Percentiles rank a stretch among this genome's conserved stretches.
These are phyloP conservation scores for Aldabrachelys gigantea DNA, from an alignment of 2,113 vertebrate genomes.

Conservation along the genomic window DNA sequence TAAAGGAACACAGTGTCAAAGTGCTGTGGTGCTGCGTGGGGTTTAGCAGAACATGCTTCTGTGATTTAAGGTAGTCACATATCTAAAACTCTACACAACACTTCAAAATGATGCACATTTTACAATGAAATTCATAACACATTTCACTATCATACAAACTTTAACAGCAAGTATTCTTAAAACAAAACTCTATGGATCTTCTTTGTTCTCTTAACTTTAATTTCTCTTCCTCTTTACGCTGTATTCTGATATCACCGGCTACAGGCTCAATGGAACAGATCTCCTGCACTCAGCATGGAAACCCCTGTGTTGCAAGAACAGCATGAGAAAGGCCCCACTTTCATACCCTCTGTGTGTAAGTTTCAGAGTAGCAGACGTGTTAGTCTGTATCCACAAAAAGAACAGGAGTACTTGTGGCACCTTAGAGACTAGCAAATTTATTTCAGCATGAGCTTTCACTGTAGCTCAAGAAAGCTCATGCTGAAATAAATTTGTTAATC, in stretches of 20 bases:
- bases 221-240: neutral
- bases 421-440: too few species aligned
- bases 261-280: neutral
- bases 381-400: too few species aligned
- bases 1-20: neutral
- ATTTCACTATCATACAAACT: neutral
- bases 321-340: neutral
- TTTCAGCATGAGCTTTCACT: too few species aligned
- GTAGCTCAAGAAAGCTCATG: too few species aligned
- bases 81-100: neutral
- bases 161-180: too few species aligned
- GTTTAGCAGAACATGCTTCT: neutral
- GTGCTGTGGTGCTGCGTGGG: neutral
- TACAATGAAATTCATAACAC: neutral
- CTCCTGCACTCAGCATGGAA: neutral
- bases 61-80: neutral
- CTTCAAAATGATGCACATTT: neutral
- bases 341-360: neutral
- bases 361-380: neutral
- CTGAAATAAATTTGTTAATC: too few species aligned
- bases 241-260: neutral
- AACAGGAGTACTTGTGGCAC: too few species aligned
- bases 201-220: neutral
- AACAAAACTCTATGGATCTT: neutral
- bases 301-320: neutral